phyloP scores from a whole-genome alignment of 1,140 invertebrate species.

The Thaumatotibia leucotreta region DNA sequence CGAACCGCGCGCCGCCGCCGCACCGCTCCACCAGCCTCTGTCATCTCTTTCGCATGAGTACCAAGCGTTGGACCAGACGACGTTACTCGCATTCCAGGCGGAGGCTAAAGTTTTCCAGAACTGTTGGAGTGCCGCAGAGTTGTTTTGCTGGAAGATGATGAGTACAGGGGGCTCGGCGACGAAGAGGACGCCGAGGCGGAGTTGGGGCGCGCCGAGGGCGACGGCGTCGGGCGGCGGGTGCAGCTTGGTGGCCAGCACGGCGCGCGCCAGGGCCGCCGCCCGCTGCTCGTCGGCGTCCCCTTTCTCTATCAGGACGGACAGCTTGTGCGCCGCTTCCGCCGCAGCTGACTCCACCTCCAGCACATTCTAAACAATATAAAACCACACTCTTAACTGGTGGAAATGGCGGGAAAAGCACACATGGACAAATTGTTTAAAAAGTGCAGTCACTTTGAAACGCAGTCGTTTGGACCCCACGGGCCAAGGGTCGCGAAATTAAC shows the following conservation, averaged over 20 bases:
- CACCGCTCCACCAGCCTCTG: slow-evolving; percentile 58
- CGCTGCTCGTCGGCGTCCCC: slow-evolving; percentile 50
- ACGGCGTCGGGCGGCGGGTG: slow-evolving; percentile 58
- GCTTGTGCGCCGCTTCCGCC: slow-evolving; percentile 53
- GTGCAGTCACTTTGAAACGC: no score
- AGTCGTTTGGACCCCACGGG: no score
- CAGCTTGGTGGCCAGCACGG: slow-evolving; percentile 51
- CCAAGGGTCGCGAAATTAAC: no score
- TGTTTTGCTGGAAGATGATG: slow-evolving; percentile 66
- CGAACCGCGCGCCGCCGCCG: slow-evolving; percentile 49
- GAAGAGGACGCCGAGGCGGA: slow-evolving; percentile 66
- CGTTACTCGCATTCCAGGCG: slow-evolving; percentile 58
- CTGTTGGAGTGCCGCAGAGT: slow-evolving; percentile 53
- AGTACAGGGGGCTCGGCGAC: slow-evolving; percentile 51
- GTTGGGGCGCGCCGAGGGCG: slow-evolving; percentile 65
- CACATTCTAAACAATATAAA: slow-evolving; percentile 46
- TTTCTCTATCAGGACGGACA: slow-evolving; percentile 60
- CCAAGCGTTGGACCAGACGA: slow-evolving; percentile 66
- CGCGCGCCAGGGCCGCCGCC: slow-evolving; percentile 56
- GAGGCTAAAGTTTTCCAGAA: slow-evolving; percentile 67
- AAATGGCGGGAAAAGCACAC: no score
- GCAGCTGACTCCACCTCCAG: slow-evolving; percentile 59
- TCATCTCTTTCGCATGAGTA: slow-evolving; percentile 50
- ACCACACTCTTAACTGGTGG: no score
- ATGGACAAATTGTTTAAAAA: no score